These are phyloP conservation scores for Hymenochirus boettgeri DNA, from an alignment of 2,113 vertebrate species.

Conservation along the genomic window DNA sequence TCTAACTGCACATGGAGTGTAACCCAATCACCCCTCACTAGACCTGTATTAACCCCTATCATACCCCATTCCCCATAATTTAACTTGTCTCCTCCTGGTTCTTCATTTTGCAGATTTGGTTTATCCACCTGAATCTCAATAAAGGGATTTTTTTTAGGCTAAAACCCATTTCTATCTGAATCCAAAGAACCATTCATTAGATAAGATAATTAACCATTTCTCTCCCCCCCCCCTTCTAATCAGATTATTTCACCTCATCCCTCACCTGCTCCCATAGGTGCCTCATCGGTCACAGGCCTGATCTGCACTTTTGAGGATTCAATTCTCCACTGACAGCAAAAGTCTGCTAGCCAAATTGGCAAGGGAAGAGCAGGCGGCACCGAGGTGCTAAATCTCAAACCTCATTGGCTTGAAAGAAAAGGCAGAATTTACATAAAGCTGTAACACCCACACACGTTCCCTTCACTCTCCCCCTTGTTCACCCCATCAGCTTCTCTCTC, in stretches of 20 bases:
- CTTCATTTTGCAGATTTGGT: too few species aligned
- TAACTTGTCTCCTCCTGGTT: too few species aligned
- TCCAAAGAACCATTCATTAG: too few species aligned
- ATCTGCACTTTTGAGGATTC: conserved; percentile 20
- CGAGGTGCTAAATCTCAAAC: background rate
- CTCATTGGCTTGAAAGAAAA: conserved; percentile 31
- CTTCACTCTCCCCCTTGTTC: conserved; percentile 18
- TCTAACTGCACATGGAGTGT: too few species aligned
- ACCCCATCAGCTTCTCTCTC: conserved; percentile 7
- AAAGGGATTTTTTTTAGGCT: too few species aligned
- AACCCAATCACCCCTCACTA: too few species aligned
- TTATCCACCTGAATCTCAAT: too few species aligned
- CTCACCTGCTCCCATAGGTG: conserved; percentile 34
- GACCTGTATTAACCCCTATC: too few species aligned
- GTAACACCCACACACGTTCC: conserved; percentile 37
- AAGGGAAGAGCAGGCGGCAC: conserved; percentile 12
- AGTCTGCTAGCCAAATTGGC: conserved; percentile 36
- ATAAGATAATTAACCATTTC: too few species aligned
- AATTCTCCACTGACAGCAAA: conserved; percentile 27
- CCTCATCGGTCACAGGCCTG: conserved; percentile 6
- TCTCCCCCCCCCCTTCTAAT: background rate
- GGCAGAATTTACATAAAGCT: conserved; percentile 32
- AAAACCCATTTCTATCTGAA: too few species aligned
- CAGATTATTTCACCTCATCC: background rate
- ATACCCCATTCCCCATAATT: too few species aligned